These are phyloP conservation scores for Stegodyphus mimosarum DNA, from an alignment of 1,140 invertebrate species.

Conservation along the genomic window DNA sequence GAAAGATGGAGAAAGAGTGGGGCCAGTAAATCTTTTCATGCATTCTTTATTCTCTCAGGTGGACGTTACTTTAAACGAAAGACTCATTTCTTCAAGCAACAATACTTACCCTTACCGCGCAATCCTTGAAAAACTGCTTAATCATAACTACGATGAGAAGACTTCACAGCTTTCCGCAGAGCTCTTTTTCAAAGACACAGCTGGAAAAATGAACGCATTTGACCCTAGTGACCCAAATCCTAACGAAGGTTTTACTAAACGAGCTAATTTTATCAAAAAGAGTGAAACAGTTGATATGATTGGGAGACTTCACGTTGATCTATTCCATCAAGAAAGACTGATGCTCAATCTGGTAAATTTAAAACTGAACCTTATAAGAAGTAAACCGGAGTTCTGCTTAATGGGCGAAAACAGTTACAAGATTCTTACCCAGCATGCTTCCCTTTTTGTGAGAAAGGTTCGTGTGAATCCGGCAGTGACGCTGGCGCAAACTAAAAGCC, in stretches of 20 bases:
- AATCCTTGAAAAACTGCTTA: background rate
- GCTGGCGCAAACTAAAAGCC: background rate
- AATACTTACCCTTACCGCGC: background rate
- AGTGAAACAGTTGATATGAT: slow-evolving; percentile 1
- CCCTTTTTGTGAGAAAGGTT: slow-evolving; percentile 7
- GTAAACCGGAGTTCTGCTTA: slow-evolving; percentile 7
- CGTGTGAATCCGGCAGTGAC: background rate
- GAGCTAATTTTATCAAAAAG: background rate
- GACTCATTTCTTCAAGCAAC: background rate
- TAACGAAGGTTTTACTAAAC: background rate
- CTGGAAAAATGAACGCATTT: background rate
- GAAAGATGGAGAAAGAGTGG: background rate
- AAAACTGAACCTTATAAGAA: background rate
- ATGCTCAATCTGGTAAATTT: background rate
- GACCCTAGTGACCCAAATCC: too few species aligned
- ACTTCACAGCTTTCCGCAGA: background rate
- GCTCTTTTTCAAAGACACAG: background rate
- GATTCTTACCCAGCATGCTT: background rate
- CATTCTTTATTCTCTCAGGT: slow-evolving; percentile 4
- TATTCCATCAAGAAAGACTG: slow-evolving; percentile 4
- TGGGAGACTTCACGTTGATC: background rate
- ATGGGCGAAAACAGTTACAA: slow-evolving; percentile 1
- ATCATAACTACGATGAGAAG: background rate
- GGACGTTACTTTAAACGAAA: background rate
- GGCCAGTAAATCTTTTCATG: slow-evolving; percentile 1